Evolutionary conservation across 2,797 vertebrate genomes (phyloP), one percentile per base, ranked within the genome.

Genomic region (Anguilla anguilla): DNA sequence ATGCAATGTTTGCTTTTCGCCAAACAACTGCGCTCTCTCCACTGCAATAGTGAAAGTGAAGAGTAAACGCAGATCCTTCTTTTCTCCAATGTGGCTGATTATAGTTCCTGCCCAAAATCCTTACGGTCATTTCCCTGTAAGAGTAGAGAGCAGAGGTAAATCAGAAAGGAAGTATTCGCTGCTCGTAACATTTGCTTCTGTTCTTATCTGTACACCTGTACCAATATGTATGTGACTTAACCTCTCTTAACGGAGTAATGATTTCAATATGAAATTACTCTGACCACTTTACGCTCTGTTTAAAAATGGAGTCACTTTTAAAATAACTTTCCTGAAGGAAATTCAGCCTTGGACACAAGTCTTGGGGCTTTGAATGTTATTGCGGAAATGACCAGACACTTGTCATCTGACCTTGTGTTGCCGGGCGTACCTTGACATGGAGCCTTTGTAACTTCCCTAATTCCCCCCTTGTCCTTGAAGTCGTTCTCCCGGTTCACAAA

Each of bases 401-500:
- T 31, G 35, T 64, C 53, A 61, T 43, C 31, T 85, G 81, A 87
- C 84, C 84, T 64, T 88, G 57, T 51, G 51, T 46, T 25, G 69
- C 72, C 0, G 43, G 25, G 19, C 88, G 49, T 61, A 59, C 67
- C 53, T 77, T 85, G 51, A 88, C 74, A 84, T 57, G 51, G 55
- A 3, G 72, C 69, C 43, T 79, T 61, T 67, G n/a, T 64, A 74
- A 43, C 17, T 53, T 81, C 77, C 35, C 2, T 51, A 28, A 67
- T 49, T 28, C 35, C 28, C 84, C 55, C 81, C 25, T 81, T 39
- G 61, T 51, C 51, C 57, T 86, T 59, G 31, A 57, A 88, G 83
- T 61, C 53, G 81, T 83, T 85, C 86, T 59, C 82, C 85, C 85
- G 28, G 82, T 86, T 87, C 84, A 88, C 86, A 91, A 89, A 85